Evolutionary conservation across 2,888 invertebrate genomes (phyloP), one percentile per base, ranked within the genome.

Genomic region (Melangyna quadrimaculata): DNA sequence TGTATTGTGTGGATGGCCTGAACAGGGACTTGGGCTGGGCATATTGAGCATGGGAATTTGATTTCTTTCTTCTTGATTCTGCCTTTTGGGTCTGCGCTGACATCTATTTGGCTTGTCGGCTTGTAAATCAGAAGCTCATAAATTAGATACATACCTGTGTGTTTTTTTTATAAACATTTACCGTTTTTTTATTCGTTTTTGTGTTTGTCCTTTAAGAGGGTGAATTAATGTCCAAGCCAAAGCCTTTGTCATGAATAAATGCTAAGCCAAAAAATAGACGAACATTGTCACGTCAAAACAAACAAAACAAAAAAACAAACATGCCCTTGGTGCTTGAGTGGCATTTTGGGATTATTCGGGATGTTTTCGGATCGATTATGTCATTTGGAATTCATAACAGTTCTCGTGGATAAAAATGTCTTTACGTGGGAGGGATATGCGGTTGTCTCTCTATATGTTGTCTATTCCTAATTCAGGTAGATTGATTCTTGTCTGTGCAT

Each of bases 191-290:
- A 40, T 63, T 32, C 10, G n/a, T 45, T 40, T 59, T 22, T n/a
- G 19, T 82, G 12, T 55, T 17, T 55, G 45, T 73, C 37, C 40
- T 51, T 67, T n/a, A 63, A 65, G 53, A 55, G 70, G 65, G 48
- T 71, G 70, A 74, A 55, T 80, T 40, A 78, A 71, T 71, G 75
- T 78, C 72, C 77, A 67, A 51, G 35, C 3, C 35, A 59, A 35
- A 57, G 69, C 48, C 45, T 45, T 70, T 22, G 86, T 70, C 81
- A 86, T 86, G 81, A 86, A 86, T 86, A 81, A 81, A 81, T 77
- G 57, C 45, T 61, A 14, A 32, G 74, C 35, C 51, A 51, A 59
- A 48, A 67, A 70, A 65, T 65, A 83, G 75, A 48, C 51, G 27
- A 70, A 71, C 70, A 71, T 63, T 71, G 70, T 74, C 51, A 63